These are phyloP conservation scores for Pachymerium ferrugineum DNA, from an alignment of 2,888 invertebrate genomes.

Conservation along the genomic window DNA sequence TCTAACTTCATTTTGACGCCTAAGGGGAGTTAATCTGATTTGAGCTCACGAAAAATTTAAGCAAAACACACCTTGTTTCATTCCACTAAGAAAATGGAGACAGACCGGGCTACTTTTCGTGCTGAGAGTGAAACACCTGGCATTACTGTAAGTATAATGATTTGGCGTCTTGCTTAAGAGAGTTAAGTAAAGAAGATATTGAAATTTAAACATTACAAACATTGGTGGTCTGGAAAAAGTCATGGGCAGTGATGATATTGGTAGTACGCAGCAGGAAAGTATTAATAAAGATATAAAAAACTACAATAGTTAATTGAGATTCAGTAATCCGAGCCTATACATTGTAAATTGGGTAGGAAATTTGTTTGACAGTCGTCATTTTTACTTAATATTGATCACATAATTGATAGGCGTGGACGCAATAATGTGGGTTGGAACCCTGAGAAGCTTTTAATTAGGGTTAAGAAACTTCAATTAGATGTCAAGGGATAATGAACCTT, in stretches of 20 bases:
- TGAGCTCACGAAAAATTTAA: background rate
- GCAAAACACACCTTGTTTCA: background rate
- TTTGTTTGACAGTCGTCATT: too few species aligned
- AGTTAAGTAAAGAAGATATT: too few species aligned
- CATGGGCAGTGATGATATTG: too few species aligned
- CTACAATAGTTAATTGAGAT: too few species aligned
- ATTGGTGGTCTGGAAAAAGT: too few species aligned
- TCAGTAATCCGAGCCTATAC: too few species aligned
- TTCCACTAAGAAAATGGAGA: background rate
- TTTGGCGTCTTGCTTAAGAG: background rate
- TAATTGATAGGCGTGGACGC: conserved; percentile 23
- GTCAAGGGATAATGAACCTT: too few species aligned
- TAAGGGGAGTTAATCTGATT: background rate
- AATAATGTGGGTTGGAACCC: background rate
- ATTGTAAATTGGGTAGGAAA: too few species aligned
- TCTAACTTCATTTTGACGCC: conserved; percentile 16
- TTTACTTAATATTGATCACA: background rate
- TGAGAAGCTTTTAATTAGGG: conserved; percentile 7
- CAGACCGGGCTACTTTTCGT: background rate
- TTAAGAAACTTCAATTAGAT: conserved; percentile 14
- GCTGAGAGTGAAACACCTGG: background rate
- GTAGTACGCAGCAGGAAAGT: too few species aligned
- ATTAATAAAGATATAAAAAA: too few species aligned
- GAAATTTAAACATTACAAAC: too few species aligned
- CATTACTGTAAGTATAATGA: background rate